A percentile compares a stretch with the other conserved stretches of the same genome.
Evolutionary conservation across 2,797 vertebrate species (phyloP).

Genomic region (Hafferia zeledoni): DNA sequence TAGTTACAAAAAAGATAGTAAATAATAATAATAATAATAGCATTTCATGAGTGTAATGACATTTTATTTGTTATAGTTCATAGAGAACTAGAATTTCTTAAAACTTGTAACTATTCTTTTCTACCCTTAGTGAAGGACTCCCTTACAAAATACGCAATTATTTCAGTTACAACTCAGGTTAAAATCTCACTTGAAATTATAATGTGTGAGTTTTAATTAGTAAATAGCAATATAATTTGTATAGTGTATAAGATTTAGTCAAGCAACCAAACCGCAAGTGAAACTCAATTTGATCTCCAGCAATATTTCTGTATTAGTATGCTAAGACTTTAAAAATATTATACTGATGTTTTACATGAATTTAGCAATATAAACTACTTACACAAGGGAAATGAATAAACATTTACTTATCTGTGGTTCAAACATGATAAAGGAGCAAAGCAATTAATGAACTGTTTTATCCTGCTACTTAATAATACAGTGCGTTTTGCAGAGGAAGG

Average conservation of each 20-base stretch:
- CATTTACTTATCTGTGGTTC: neutral
- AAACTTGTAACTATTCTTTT: neutral
- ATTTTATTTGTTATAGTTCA: neutral
- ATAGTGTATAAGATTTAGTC: neutral
- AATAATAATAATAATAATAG: neutral
- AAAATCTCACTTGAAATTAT: neutral
- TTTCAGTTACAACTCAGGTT: neutral
- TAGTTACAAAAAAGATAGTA: neutral
- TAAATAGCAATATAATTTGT: neutral
- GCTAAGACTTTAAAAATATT: neutral
- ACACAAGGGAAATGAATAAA: neutral
- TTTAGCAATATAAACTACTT: neutral
- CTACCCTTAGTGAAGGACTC: neutral
- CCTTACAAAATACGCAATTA: neutral
- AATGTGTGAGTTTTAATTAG: neutral
- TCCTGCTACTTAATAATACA: neutral
- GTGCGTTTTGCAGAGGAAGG: neutral
- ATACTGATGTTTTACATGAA: neutral
- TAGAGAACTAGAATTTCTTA: neutral
- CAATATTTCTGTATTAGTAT: neutral
- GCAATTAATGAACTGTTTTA: neutral
- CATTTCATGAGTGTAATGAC: fast-evolving
- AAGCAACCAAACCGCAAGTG: neutral
- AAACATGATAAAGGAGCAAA: neutral
- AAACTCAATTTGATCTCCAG: neutral